Percentiles rank a stretch among this genome's conserved stretches.
Evolutionary conservation across 2,797 vertebrate species (phyloP).

Genomic region (Astyanax mexicanus): DNA sequence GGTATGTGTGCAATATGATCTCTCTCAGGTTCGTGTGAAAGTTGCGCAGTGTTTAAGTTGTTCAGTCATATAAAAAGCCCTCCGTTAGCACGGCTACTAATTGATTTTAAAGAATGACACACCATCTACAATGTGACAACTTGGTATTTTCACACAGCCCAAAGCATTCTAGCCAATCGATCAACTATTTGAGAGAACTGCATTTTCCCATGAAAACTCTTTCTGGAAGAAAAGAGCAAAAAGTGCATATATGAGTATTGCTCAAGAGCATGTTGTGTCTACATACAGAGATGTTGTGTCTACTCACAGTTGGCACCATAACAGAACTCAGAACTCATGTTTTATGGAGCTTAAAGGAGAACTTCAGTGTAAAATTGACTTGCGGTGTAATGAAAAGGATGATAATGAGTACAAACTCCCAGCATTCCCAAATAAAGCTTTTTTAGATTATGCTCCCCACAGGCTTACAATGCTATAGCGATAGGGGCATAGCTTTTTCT

Average conservation of each 20-base stretch:
- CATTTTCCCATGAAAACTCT: slow-evolving; percentile 63
- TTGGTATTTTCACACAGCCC: slow-evolving; percentile 69
- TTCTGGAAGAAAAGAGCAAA: slow-evolving; percentile 11
- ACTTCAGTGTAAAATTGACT: too few relatives aligned
- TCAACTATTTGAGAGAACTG: slow-evolving; percentile 54
- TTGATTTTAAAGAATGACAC: slow-evolving; percentile 55
- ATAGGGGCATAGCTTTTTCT: too few relatives aligned
- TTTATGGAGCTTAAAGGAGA: too few relatives aligned
- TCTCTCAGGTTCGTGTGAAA: neutral
- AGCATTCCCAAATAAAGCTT: too few relatives aligned
- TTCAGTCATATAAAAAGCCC: neutral
- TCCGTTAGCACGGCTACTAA: neutral
- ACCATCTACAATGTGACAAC: slow-evolving; percentile 43
- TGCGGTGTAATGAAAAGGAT: too few relatives aligned
- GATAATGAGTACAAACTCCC: too few relatives aligned
- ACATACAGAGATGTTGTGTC: slow-evolving; percentile 56
- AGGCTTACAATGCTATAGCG: too few relatives aligned
- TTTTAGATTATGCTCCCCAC: too few relatives aligned
- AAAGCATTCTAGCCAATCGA: slow-evolving; percentile 59
- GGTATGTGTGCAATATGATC: neutral
- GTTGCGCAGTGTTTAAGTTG: neutral
- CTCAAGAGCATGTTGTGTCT: slow-evolving; percentile 7
- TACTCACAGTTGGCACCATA: slow-evolving; percentile 62
- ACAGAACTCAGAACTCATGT: too few relatives aligned
- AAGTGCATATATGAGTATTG: slow-evolving; percentile 2